These are phyloP conservation scores for Ptychochromis oligacanthus DNA, from an alignment of 2,113 vertebrate genomes.

Conservation along the genomic window DNA sequence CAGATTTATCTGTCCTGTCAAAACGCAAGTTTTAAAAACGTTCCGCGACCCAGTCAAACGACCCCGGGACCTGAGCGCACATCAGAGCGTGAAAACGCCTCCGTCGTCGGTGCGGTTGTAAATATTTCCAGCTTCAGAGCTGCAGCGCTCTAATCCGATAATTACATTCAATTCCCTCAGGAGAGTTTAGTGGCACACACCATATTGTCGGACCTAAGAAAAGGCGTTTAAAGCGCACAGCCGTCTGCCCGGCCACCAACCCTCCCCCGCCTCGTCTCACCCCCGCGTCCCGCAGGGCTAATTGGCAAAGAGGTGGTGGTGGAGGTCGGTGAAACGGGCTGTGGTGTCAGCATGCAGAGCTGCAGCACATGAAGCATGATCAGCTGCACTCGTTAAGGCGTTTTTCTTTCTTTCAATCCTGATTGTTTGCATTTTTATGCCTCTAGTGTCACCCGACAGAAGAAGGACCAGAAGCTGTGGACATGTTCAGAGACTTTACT, in stretches of 20 bases:
- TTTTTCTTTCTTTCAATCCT: not conserved
- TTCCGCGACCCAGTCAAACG: not conserved
- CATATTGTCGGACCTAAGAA: constrained; percentile 75
- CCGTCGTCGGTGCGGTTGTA: constrained; percentile 55
- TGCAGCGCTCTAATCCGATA: constrained; percentile 77
- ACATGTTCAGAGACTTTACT: too few relatives aligned
- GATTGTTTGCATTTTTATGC: not conserved
- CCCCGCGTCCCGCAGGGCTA: constrained; percentile 34
- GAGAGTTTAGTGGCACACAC: constrained; percentile 77
- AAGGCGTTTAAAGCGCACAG: constrained; percentile 71
- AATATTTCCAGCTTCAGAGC: constrained; percentile 63
- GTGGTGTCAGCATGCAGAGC: constrained; percentile 23
- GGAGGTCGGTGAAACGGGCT: constrained; percentile 5
- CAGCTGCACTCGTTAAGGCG: not conserved
- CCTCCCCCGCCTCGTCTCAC: constrained; percentile 22
- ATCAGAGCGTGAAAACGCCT: constrained; percentile 30
- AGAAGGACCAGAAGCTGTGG: too few relatives aligned
- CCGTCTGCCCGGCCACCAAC: constrained; percentile 68
- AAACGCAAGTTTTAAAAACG: not conserved
- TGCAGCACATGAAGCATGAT: not conserved
- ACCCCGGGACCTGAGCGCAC: not conserved
- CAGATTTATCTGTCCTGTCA: constrained; percentile 1
- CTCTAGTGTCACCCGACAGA: too few relatives aligned
- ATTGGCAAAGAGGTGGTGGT: constrained; percentile 33
- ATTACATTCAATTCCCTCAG: constrained; percentile 77